Evolutionary conservation across 2,888 invertebrate species (phyloP).

Genomic region (Parasteatoda lunata): DNA sequence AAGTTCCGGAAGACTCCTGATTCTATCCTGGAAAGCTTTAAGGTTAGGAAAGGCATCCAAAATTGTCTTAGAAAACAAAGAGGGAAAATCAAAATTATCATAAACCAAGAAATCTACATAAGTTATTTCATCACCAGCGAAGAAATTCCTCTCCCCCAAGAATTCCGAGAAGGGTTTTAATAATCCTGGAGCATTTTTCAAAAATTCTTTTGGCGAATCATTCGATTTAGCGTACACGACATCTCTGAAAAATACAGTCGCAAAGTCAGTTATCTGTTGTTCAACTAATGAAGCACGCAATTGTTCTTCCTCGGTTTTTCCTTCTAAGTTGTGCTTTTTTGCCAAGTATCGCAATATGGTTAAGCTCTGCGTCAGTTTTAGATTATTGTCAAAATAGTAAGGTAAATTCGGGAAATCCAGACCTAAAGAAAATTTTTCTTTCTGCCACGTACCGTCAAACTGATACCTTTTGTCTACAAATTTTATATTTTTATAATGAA

Average conservation of each 20-base stretch:
- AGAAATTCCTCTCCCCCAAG: slow-evolving; percentile 61
- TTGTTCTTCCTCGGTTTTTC: slow-evolving; percentile 31
- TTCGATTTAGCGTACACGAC: slow-evolving; percentile 70
- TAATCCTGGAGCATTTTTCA: slow-evolving; percentile 20
- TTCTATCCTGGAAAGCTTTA: slow-evolving; percentile 42
- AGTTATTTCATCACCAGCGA: slow-evolving; percentile 67
- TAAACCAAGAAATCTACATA: slow-evolving; percentile 69
- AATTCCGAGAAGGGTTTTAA: slow-evolving; percentile 46
- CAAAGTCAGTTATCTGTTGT: slow-evolving; percentile 74
- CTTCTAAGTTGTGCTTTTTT: slow-evolving; percentile 54
- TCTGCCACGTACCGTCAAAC: slow-evolving; percentile 72
- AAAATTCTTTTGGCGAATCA: slow-evolving; percentile 4
- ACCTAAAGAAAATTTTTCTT: slow-evolving; percentile 70
- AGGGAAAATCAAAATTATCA: slow-evolving; percentile 64
- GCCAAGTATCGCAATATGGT: slow-evolving; percentile 69
- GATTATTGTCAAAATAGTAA: slow-evolving; percentile 74
- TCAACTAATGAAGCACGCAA: slow-evolving; percentile 56
- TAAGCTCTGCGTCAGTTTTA: slow-evolving; percentile 73
- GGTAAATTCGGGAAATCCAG: slow-evolving; percentile 74
- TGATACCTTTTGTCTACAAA: slow-evolving; percentile 75
- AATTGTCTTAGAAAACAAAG: slow-evolving; percentile 22
- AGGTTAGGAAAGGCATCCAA: slow-evolving; percentile 50
- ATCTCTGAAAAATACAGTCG: slow-evolving; percentile 72
- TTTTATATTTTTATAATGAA: slow-evolving; percentile 74
- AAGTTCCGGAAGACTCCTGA: slow-evolving; percentile 63